Conservation (phyloP, 23 tunicate species). For the Ascidia mentula region DNA sequence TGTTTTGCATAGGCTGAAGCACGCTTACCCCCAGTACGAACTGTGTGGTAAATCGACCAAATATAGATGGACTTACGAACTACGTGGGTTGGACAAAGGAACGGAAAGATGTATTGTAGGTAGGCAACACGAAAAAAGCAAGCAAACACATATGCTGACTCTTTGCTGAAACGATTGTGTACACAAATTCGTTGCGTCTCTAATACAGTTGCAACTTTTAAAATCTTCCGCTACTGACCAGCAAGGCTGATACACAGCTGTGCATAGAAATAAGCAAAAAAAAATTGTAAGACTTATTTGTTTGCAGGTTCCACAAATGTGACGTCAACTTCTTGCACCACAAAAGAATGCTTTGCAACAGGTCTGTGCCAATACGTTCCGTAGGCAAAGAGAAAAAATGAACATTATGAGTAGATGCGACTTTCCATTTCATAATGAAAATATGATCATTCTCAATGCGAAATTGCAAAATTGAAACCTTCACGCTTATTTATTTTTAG, state of each 20-base stretch:
- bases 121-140: too few species aligned
- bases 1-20: background rate
- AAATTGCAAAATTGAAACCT: too few species aligned
- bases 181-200: too few species aligned
- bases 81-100: slow-evolving; percentile 20
- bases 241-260: too few species aligned
- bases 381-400: slow-evolving; percentile 15
- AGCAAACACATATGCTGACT: too few species aligned
- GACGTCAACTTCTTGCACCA: slow-evolving; percentile 36
- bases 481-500: slow-evolving; percentile 51
- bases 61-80: slow-evolving; percentile 52
- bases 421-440: slow-evolving; percentile 33
- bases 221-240: too few species aligned
- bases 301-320: slow-evolving; percentile 28
- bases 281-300: too few species aligned
- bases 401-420: slow-evolving; percentile 12
- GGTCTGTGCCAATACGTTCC: slow-evolving; percentile 50
- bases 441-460: too few species aligned
- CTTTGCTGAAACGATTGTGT: too few species aligned
- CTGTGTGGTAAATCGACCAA: slow-evolving; percentile 50
- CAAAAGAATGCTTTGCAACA: slow-evolving; percentile 74
- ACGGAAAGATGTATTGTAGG: slow-evolving; percentile 33
- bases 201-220: too few species aligned
- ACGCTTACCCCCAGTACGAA: slow-evolving; percentile 43
- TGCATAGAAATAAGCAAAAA: too few species aligned